These are phyloP conservation scores for Macrosoma leucophasiata DNA, from an alignment of 2,888 invertebrate species.

Conservation along the genomic window DNA sequence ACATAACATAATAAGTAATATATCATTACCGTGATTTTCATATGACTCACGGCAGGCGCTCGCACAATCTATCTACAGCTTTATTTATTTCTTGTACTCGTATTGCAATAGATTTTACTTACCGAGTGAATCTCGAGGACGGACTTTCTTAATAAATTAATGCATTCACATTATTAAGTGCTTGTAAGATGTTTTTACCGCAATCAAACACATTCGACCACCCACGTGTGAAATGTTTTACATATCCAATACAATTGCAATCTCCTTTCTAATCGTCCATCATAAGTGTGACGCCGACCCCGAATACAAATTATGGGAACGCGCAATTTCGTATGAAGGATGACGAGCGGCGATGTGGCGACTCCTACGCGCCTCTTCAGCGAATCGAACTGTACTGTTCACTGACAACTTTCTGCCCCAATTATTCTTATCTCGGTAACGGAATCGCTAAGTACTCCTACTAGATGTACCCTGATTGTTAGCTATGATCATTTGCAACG, in stretches of 20 bases:
- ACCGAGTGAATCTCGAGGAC: no score
- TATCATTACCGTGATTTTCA: no score
- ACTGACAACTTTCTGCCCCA: slow-evolving; percentile 58
- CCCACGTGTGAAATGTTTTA: slow-evolving; percentile 54
- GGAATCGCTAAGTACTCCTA: no score
- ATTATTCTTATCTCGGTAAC: slow-evolving; percentile 40
- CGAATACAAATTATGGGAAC: slow-evolving; percentile 72
- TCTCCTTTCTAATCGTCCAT: slow-evolving; percentile 69
- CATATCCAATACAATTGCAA: slow-evolving; percentile 57
- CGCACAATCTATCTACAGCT: slow-evolving; percentile 5
- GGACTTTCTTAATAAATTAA: slow-evolving; percentile 9
- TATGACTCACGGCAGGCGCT: slow-evolving; percentile 9
- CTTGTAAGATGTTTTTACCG: slow-evolving; percentile 30
- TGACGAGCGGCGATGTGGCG: slow-evolving; percentile 50
- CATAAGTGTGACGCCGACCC: slow-evolving; percentile 68
- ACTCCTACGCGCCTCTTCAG: slow-evolving; percentile 66
- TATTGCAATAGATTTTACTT: no score
- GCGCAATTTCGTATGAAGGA: slow-evolving; percentile 67
- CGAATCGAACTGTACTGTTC: slow-evolving; percentile 62
- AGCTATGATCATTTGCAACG: no score
- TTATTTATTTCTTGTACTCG: no score
- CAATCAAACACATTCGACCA: slow-evolving; percentile 40
- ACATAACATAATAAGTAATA: no score
- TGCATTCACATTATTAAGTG: slow-evolving; percentile 11
- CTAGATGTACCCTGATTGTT: no score